Conservation (phyloP, 1,140 invertebrate species). For the Drosophila serrata region DNA sequence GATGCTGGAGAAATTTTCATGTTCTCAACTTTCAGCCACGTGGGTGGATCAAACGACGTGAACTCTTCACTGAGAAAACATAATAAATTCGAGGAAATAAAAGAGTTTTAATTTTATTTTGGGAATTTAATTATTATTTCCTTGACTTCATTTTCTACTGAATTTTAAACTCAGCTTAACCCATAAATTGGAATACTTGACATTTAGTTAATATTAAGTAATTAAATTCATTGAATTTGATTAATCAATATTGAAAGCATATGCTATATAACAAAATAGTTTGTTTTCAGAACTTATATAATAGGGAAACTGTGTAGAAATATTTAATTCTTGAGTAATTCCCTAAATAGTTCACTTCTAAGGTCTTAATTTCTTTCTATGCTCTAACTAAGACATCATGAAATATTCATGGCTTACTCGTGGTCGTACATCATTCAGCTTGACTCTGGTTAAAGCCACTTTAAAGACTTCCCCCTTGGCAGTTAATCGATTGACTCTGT, state of each 20-base stretch:
- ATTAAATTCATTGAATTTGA: too few relatives aligned
- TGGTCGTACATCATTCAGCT: constrained; percentile 16
- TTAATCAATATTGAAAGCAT: too few relatives aligned
- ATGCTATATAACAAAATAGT: too few relatives aligned
- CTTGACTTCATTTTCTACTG: not conserved
- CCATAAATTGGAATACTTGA: not conserved
- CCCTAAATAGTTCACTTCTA: not conserved
- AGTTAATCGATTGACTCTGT: constrained; percentile 41
- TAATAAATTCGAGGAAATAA: not conserved
- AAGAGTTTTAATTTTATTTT: not conserved
- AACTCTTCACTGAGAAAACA: not conserved
- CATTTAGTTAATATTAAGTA: not conserved
- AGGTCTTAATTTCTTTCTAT: not conserved
- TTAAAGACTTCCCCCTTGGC: constrained; percentile 53
- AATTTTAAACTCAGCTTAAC: not conserved
- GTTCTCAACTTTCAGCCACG: constrained; percentile 1
- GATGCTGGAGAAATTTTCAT: not conserved
- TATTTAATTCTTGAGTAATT: not conserved
- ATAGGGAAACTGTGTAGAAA: too few relatives aligned
- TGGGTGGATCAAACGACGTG: constrained; percentile 14
- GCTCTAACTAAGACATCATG: not conserved
- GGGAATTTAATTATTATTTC: not conserved
- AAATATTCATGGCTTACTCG: constrained; percentile 21
- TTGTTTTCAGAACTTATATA: too few relatives aligned
- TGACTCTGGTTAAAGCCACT: constrained; percentile 25